Base-by-base conservation (phyloP, 2,888 invertebrate genomes). In the Eupithecia subumbrata region DNA sequence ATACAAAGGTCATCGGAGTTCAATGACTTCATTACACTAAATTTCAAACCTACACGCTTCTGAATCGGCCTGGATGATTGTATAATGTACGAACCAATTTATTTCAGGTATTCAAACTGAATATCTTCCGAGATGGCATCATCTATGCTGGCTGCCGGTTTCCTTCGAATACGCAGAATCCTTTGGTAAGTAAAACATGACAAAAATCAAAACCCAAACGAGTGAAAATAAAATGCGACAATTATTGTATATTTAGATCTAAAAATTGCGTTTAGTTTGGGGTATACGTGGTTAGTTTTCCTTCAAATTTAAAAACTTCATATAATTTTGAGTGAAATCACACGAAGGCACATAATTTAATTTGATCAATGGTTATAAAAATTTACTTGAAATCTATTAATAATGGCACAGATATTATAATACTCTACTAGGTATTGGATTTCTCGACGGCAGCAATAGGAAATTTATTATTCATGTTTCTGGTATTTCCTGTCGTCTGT, bases 131-230 rank as follows among this genome's bases (percentile, higher is more conserved):
- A 81, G 94, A 93, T 81, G 94, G 94, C 5, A 87, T 95, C 45
- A 85, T 95, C 25, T 93, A 92, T 75, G 94, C 94, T 70, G 95
- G 94, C 40, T 95, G 95, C 78, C 88, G 92, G 48, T 95, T 91
- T 86, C 89, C 94, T 79, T 92, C 92, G 76, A 90, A 90, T 79
- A 91, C 94, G 11, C 91, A 92, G 80, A 94, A 93, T 81, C 82
- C 87, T 71, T 84, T 88, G 89, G 94, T 94, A 80, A 88, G 85
- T 73, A n/a, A 1, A 18, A 63, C 4, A 7, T 16, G 25, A 30
- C 5, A 63, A 63, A 30, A 2, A 14, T 16, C 30, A 1, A 30
- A 63, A 63, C 0, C 12, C 11, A 56, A 16, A 12, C 16, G 11
- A 16, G 16, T 16, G 16, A 22, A 22, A 56, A 56, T n/a, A 52